phyloP scores from a whole-genome alignment of 2,888 invertebrate genomes.

The Coleophora deauratella region DNA sequence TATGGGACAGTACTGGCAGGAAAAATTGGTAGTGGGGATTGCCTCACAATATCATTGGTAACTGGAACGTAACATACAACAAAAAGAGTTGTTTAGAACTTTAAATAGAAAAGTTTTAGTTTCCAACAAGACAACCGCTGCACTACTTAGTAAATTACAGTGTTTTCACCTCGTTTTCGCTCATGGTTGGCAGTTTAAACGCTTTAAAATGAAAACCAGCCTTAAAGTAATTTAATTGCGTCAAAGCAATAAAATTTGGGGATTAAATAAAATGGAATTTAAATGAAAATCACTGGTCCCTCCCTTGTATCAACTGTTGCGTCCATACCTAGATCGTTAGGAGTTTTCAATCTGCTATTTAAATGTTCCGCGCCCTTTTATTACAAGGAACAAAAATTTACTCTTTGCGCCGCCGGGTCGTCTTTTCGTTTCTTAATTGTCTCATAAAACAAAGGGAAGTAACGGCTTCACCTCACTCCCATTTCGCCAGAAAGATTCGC shows the following conservation, averaged over 20 bases:
- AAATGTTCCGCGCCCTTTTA: conserved; percentile 45
- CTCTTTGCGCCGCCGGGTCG: conserved; percentile 35
- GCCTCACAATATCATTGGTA: too few species aligned
- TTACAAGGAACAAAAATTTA: conserved; percentile 43
- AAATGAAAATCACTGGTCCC: too few species aligned
- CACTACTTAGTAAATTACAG: conserved; percentile 48
- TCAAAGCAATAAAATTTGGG: too few species aligned
- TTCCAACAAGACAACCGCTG: conserved; percentile 39
- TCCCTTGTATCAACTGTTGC: too few species aligned
- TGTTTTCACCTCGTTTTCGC: too few species aligned
- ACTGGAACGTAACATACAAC: too few species aligned
- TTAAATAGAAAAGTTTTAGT: conserved; percentile 59
- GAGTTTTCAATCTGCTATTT: conserved; percentile 51
- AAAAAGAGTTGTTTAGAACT: conserved; percentile 22
- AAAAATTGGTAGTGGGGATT: too few species aligned
- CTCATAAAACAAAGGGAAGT: conserved; percentile 17
- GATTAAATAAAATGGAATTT: too few species aligned
- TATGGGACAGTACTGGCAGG: too few species aligned
- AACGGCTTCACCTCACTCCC: background rate
- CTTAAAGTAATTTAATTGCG: too few species aligned
- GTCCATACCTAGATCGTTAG: conserved; percentile 45
- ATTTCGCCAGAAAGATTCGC: background rate
- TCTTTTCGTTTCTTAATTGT: conserved; percentile 50
- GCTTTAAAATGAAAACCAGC: too few species aligned
- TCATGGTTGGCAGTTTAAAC: too few species aligned